A percentile compares a stretch with the other conserved stretches of the same genome.
Conservation (phyloP, 2,888 invertebrate genomes). For the Chorisops tibialis region DNA sequence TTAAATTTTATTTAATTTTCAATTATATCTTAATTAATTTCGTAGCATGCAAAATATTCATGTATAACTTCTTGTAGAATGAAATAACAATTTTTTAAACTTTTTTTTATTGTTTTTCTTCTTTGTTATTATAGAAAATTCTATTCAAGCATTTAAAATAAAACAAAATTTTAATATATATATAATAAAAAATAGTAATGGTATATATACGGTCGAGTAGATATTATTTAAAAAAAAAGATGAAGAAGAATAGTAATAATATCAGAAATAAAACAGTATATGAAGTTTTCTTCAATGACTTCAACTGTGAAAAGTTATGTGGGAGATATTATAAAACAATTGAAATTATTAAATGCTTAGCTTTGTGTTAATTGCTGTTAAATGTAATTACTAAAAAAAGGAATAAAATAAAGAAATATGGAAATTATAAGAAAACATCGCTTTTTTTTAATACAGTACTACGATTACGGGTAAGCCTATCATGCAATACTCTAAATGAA, state of each 20-base stretch:
- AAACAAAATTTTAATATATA: background rate
- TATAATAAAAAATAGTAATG: background rate
- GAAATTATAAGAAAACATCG: background rate
- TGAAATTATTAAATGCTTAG: conserved; percentile 43
- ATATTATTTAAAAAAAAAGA: conserved; percentile 5
- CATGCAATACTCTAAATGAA: too few species aligned
- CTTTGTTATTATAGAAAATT: too few species aligned
- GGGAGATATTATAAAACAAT: conserved; percentile 2
- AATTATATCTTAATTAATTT: too few species aligned
- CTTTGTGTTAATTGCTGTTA: conserved; percentile 54
- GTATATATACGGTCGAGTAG: background rate
- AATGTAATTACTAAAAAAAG: conserved; percentile 40
- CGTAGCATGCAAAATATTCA: too few species aligned
- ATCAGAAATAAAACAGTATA: conserved; percentile 17
- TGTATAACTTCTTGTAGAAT: too few species aligned
- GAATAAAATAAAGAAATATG: conserved; percentile 11
- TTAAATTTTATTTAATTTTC: too few species aligned
- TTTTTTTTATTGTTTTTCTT: too few species aligned
- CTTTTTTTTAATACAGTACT: too few species aligned
- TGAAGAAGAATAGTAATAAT: conserved; percentile 7
- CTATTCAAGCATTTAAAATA: background rate
- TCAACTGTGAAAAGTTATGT: conserved; percentile 11
- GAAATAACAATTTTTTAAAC: too few species aligned
- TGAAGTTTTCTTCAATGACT: conserved; percentile 7
- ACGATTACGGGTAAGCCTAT: too few species aligned